Base-by-base conservation (phyloP, 2,888 invertebrate species). In the Cremastinae sp. region DNA sequence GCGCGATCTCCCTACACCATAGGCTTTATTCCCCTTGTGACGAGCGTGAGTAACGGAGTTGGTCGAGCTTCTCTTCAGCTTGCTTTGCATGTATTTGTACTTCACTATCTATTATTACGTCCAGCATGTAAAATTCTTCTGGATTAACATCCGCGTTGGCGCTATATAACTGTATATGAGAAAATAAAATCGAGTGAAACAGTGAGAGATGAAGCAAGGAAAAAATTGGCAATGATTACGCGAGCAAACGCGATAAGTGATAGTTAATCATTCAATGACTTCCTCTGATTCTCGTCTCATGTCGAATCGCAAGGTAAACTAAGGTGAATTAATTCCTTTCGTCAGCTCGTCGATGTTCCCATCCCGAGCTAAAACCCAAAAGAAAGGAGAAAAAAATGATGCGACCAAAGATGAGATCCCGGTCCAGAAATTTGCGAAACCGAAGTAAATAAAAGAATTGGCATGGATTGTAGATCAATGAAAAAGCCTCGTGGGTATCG, bases 31-130 rank as follows among this genome's bases (percentile, higher is more conserved):
- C 16, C 28, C 5, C 28, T 28, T 28, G 28, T 28, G 28, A 28
- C 28, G n/a, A n/a, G n/a, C n/a, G n/a, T n/a, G n/a, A n/a, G n/a
- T n/a, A n/a, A n/a, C n/a, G n/a, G n/a, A n/a, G n/a, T n/a, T n/a
- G n/a, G n/a, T n/a, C 14, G 12, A 12, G 12, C 12, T 4, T 45
- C 45, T 12, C 12, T 45, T 2, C 12, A 1, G n/a, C 12, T 45
- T 4, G n/a, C 2, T 45, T 4, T 45, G 4, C 14, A 0, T 45
- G 45, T 45, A 12, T 45, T 45, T 74, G 71, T 79, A 80, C 81
- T 80, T 74, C 68, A 66, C 83, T 81, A 83, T 83, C 81, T 83
- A 82, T 84, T 83, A 84, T 84, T 82, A 83, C 80, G 83, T 84
- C 83, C 83, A 79, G 80, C 80, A 79, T 80, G 82, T 82, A 82